Evolutionary conservation across 1,140 invertebrate genomes (phyloP), one percentile per base, ranked within the genome.

Genomic region (Solen grandis): DNA sequence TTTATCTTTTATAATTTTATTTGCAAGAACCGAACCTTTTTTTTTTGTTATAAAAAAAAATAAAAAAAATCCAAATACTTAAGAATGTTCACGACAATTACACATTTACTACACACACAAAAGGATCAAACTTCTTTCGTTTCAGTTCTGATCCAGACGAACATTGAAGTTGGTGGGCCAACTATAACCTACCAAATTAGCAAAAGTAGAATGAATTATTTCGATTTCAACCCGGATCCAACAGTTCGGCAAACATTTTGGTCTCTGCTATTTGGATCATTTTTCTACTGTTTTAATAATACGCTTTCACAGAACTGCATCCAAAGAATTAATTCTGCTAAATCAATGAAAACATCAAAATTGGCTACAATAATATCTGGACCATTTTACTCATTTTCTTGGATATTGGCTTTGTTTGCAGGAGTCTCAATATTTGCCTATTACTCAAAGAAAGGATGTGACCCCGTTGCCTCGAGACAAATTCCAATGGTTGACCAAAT

Each of bases 161-260:
- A n/a, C n/a, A n/a, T n/a, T n/a, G n/a, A n/a, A n/a, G n/a, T n/a
- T n/a, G n/a, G n/a, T 16, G 70, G 70, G 19, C 2, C 27, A 0
- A 2, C 0, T 1, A 60, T 41, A 8, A 36, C 41, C 3, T 29
- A 31, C 5, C n/a, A 31, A 16, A 25, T 74, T 2, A 46, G 70
- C 19, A 62, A 33, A 29, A 31, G 14, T 22, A 33, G 70, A 1
- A 10, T 74, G 5, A 74, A 74, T 29, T 19, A 60, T 5, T 62
- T 74, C 27, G n/a, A 74, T 35, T 74, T 74, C 27, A 62, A 74
- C 57, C 70, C 70, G 16, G 57, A 74, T 46, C 70, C 70, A 27
- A 74, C 70, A 27, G 19, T 74, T n/a, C n/a, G n/a, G n/a, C n/a
- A n/a, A n/a, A n/a, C n/a, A n/a, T n/a, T n/a, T n/a, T n/a, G n/a